A percentile compares a stretch with the other conserved stretches of the same genome.
Evolutionary conservation across 2,797 vertebrate genomes (phyloP).

Genomic region (Lagocephalus sceleratus): DNA sequence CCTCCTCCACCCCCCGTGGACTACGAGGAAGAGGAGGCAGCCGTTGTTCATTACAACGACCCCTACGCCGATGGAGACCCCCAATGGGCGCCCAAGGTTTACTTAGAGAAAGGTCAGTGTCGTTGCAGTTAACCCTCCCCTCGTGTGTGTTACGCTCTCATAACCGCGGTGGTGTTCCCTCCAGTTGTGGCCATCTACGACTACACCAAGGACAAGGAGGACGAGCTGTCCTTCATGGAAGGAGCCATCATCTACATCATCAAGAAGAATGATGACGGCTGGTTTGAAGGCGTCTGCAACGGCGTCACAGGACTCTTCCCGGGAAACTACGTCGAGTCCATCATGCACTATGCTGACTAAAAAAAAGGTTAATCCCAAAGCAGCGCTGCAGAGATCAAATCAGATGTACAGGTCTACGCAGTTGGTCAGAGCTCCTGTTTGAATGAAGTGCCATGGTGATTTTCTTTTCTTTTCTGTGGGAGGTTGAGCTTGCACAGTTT

Average conservation of each 20-base stretch:
- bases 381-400: slow-evolving; percentile 38
- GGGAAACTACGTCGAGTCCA: slow-evolving; percentile 97
- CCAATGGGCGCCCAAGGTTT: slow-evolving; percentile 94
- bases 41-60: slow-evolving; percentile 93
- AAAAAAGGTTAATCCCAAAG: slow-evolving; percentile 1
- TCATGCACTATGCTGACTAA: slow-evolving; percentile 99
- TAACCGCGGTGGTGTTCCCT: neutral
- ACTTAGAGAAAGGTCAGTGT: slow-evolving; percentile 91
- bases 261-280: slow-evolving; percentile 98
- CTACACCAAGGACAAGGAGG: slow-evolving; percentile 97
- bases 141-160: neutral
- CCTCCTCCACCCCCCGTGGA: slow-evolving; percentile 95
- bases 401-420: slow-evolving; percentile 48
- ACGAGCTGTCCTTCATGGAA: slow-evolving; percentile 98
- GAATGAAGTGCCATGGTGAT: slow-evolving; percentile 65
- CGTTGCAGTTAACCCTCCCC: neutral
- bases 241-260: slow-evolving; percentile 99
- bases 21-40: slow-evolving; percentile 95
- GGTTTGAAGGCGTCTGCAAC: slow-evolving; percentile 96
- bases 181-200: slow-evolving; percentile 98
- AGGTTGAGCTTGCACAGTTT: slow-evolving; percentile 33
- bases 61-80: slow-evolving; percentile 97
- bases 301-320: slow-evolving; percentile 96
- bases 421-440: slow-evolving; percentile 33
- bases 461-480: slow-evolving; percentile 30